phyloP scores from a whole-genome alignment of 2,888 invertebrate species.

The Luperina testacea region DNA sequence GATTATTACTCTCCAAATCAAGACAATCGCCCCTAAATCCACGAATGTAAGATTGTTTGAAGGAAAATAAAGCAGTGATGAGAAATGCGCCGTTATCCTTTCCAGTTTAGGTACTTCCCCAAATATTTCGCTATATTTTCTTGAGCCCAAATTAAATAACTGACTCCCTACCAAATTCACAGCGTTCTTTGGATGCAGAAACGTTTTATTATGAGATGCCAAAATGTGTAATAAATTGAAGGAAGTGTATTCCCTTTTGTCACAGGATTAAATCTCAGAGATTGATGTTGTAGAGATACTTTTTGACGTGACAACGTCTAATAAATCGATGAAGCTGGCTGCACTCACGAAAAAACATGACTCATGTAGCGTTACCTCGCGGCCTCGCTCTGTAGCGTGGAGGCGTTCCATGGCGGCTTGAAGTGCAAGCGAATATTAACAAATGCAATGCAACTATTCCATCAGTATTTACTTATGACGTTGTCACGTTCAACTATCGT shows the following conservation, averaged over 20 bases:
- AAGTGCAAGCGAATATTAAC: too few species aligned
- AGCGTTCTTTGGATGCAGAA: background rate
- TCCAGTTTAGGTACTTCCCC: background rate
- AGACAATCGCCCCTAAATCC: slow-evolving; percentile 23
- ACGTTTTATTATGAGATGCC: slow-evolving; percentile 19
- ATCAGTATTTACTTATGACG: too few species aligned
- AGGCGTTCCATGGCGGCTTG: too few species aligned
- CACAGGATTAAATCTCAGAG: background rate
- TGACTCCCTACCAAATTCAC: slow-evolving; percentile 11
- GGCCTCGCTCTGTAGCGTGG: too few species aligned
- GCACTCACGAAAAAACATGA: too few species aligned
- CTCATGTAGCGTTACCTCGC: too few species aligned
- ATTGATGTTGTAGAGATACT: background rate
- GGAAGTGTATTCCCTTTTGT: background rate
- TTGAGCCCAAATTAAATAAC: slow-evolving; percentile 21
- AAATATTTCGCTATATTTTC: slow-evolving; percentile 27
- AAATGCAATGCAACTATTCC: too few species aligned
- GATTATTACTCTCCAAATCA: slow-evolving; percentile 24
- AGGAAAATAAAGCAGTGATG: slow-evolving; percentile 13
- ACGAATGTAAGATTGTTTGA: slow-evolving; percentile 22
- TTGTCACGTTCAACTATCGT: too few species aligned
- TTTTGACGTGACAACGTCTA: too few species aligned
- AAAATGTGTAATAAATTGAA: background rate
- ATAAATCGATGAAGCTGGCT: too few species aligned
- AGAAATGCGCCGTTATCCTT: slow-evolving; percentile 12